Conservation (phyloP, 2,888 invertebrate species). For the Dryadula phaetusa region DNA sequence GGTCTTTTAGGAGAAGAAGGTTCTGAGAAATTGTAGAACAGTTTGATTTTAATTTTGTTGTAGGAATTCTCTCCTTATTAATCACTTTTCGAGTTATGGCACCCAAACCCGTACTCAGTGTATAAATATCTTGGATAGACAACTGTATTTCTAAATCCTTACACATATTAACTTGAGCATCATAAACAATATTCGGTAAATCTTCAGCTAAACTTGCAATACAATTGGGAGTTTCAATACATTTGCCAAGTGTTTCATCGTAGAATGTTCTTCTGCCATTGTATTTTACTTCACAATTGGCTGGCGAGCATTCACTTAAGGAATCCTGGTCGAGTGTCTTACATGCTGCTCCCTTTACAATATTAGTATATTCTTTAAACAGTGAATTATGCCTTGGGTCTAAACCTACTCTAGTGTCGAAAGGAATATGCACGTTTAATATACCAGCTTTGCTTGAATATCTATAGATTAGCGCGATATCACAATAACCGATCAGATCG, state of each 20-base stretch:
- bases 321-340: constrained; percentile 61
- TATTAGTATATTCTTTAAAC: constrained; percentile 50
- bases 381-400: constrained; percentile 43
- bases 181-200: constrained; percentile 63
- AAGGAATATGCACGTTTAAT: constrained; percentile 55
- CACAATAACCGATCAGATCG: constrained; percentile 65
- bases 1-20: constrained; percentile 60
- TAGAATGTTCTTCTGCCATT: constrained; percentile 60
- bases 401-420: constrained; percentile 59
- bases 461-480: constrained; percentile 55
- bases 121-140: constrained; percentile 62
- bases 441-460: constrained; percentile 50
- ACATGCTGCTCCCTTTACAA: constrained; percentile 52
- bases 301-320: constrained; percentile 60
- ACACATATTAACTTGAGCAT: constrained; percentile 62
- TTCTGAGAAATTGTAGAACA: constrained; percentile 72
- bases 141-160: constrained; percentile 62
- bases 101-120: constrained; percentile 62
- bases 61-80: constrained; percentile 40
- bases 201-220: constrained; percentile 51
- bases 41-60: constrained; percentile 58
- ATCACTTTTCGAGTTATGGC: constrained; percentile 50
- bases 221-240: constrained; percentile 58
- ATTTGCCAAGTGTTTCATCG: constrained; percentile 52
- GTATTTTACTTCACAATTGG: constrained; percentile 68